Evolutionary conservation across 2,113 vertebrate species (phyloP).

Genomic region (Bubo scandiacus): DNA sequence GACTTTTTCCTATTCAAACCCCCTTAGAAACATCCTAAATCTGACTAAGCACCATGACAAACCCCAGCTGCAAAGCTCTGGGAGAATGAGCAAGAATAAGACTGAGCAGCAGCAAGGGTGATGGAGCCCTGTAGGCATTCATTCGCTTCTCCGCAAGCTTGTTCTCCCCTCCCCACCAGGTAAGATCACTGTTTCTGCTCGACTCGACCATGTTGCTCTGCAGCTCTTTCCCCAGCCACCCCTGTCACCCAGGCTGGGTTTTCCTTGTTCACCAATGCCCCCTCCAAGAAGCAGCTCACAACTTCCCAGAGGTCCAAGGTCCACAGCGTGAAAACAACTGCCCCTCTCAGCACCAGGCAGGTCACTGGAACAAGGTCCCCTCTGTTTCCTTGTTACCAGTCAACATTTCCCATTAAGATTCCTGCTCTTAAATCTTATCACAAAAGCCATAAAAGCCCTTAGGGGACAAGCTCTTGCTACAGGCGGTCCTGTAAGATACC

Average conservation of each 20-base stretch:
- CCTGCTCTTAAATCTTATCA: not conserved
- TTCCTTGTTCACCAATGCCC: not conserved
- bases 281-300: not conserved
- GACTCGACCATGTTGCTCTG: not conserved
- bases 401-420: not conserved
- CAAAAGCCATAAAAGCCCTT: not conserved
- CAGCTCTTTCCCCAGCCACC: not conserved
- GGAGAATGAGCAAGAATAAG: not conserved
- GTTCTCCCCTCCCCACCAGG: not conserved
- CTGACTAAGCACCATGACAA: not conserved
- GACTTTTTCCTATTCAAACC: not conserved
- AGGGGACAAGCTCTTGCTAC: not conserved
- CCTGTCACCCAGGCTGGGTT: not conserved
- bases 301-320: not conserved
- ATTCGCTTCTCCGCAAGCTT: not conserved
- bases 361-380: not conserved
- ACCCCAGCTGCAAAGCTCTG: not conserved
- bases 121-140: not conserved
- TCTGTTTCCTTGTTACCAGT: not conserved
- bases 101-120: not conserved
- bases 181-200: not conserved
- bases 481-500: not conserved
- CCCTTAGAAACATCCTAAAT: not conserved
- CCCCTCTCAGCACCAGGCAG: not conserved
- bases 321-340: not conserved